Evolutionary conservation across 37 sponge, comb jelly and placozoan genomes (phyloP).

Genomic region (Hexactinellida sp.): DNA sequence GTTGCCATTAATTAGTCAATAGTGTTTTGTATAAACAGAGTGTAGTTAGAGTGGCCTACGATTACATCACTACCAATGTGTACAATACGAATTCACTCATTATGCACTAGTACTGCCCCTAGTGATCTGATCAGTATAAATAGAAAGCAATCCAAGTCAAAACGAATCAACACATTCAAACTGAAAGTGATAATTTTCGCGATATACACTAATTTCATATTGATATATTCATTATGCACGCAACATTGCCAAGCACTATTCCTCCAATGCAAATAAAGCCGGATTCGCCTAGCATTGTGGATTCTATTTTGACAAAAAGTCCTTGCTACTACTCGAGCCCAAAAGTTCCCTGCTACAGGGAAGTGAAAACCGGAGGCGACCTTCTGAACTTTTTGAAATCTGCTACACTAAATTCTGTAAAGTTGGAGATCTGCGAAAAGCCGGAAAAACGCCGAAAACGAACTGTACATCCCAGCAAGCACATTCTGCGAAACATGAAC

Average conservation of each 20-base stretch:
- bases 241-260: not conserved
- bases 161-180: not conserved
- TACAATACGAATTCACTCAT: not conserved
- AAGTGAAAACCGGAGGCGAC: not conserved
- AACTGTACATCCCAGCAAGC: not conserved
- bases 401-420: not conserved
- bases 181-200: not conserved
- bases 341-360: not conserved
- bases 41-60: not conserved
- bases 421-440: not conserved
- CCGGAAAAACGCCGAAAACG: not conserved
- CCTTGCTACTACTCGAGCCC: not conserved
- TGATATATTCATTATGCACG: not conserved
- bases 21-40: not conserved
- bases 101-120: not conserved
- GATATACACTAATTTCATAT: not conserved
- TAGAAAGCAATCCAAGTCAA: not conserved
- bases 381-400: slow-evolving; percentile 1
- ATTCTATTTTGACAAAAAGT: not conserved
- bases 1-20: not conserved
- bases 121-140: not conserved
- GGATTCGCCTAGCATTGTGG: not conserved
- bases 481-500: not conserved
- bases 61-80: not conserved
- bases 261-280: not conserved